These are phyloP conservation scores for Trilocha varians DNA, from an alignment of 2,888 invertebrate species.

Conservation along the genomic window DNA sequence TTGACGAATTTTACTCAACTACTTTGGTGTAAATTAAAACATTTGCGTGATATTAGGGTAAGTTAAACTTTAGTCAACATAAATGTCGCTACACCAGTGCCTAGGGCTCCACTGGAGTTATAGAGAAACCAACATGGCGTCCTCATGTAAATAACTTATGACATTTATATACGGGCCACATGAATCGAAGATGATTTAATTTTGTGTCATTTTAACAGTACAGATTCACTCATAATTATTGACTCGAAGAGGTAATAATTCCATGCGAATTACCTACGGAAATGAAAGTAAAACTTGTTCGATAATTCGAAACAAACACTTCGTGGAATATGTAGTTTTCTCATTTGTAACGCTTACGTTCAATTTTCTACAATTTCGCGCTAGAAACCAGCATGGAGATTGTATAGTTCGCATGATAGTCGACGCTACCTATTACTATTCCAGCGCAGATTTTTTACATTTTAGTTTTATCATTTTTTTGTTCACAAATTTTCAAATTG, in stretches of 20 bases:
- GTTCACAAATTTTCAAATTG: neutral
- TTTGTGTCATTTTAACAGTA: no score
- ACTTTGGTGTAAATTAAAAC: conserved; percentile 76
- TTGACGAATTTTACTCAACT: conserved; percentile 74
- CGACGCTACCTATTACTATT: neutral
- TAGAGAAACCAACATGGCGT: conserved; percentile 69
- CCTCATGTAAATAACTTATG: conserved; percentile 67
- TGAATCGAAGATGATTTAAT: neutral
- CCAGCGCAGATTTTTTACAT: neutral
- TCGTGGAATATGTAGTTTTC: neutral
- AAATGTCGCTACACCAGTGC: conserved; percentile 1
- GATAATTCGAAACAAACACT: neutral
- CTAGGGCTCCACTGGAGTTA: conserved; percentile 52
- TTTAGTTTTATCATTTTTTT: neutral
- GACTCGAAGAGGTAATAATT: no score
- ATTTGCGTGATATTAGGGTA: conserved; percentile 67
- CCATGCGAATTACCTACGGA: neutral
- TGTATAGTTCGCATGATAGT: neutral
- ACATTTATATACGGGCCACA: conserved; percentile 26
- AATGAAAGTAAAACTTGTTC: neutral
- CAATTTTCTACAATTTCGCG: neutral
- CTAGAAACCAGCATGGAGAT: neutral
- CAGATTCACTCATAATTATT: no score
- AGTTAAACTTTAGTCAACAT: conserved; percentile 28
- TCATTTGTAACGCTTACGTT: neutral